Evolutionary conservation across 2,888 invertebrate genomes (phyloP).

Genomic region (Cantharis nigra): DNA sequence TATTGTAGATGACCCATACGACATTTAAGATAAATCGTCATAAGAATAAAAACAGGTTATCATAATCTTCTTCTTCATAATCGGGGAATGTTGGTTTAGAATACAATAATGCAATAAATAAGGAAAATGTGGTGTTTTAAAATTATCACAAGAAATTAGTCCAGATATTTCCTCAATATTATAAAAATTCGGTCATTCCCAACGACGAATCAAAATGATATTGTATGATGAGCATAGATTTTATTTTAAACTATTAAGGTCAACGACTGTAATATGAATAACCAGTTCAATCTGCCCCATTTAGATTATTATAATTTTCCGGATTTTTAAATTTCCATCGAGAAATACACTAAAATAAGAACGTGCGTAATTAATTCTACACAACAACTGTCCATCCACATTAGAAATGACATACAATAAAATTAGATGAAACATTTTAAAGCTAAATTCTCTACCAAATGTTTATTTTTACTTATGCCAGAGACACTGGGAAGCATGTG

Average conservation of each 20-base stretch:
- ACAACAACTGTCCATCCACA: background rate
- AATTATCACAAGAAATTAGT: background rate
- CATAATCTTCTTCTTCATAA: background rate
- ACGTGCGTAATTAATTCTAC: background rate
- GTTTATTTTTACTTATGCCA: conserved; percentile 25
- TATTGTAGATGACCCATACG: background rate
- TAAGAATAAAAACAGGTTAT: background rate
- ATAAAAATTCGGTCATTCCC: background rate
- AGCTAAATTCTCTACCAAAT: conserved; percentile 6
- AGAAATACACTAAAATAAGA: background rate
- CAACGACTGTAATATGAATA: background rate
- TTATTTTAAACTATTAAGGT: background rate
- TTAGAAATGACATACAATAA: background rate
- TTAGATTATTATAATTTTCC: background rate
- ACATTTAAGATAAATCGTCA: background rate
- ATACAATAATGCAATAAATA: background rate
- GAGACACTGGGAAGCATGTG: background rate
- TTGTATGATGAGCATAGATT: background rate
- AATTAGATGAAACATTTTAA: conserved; percentile 1
- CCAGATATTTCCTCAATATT: background rate
- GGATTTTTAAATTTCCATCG: background rate
- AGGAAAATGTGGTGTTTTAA: background rate
- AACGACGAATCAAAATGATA: background rate
- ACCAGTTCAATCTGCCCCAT: background rate
- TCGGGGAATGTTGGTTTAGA: background rate